A percentile compares a stretch with the other conserved stretches of the same genome.
These are phyloP conservation scores for Mythimna lalbum DNA, from an alignment of 2,888 invertebrate species.

Conservation along the genomic window DNA sequence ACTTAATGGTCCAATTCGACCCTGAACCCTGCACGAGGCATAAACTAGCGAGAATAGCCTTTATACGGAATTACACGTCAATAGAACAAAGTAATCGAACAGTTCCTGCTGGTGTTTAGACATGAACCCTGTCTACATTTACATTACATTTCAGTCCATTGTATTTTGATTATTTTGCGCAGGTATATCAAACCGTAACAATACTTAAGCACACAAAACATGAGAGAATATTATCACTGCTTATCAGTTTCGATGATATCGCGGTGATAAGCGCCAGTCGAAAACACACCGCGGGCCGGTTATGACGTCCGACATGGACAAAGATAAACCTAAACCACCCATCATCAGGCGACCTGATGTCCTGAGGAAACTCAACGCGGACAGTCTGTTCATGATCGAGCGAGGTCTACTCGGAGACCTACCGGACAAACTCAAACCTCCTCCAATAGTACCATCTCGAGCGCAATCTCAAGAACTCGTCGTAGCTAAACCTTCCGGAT, in stretches of 20 bases:
- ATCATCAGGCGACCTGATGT: constrained; percentile 80
- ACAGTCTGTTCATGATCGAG: constrained; percentile 83
- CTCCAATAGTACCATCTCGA: constrained; percentile 74
- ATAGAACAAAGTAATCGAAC: not conserved
- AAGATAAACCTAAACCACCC: constrained; percentile 76
- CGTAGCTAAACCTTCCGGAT: constrained; percentile 85
- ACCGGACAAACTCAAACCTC: constrained; percentile 83
- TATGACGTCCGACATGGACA: constrained; percentile 85
- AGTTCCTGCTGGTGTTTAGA: not conserved
- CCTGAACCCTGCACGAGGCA: constrained; percentile 11
- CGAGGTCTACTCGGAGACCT: constrained; percentile 84
- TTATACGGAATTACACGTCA: not conserved
- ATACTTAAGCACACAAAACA: constrained; percentile 55
- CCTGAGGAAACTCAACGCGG: constrained; percentile 83
- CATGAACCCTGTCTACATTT: constrained; percentile 5
- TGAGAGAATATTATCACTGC: constrained; percentile 75
- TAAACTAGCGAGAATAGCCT: constrained; percentile 8
- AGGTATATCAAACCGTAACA: constrained; percentile 46
- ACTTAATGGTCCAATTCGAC: constrained; percentile 22
- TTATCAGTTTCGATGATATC: constrained; percentile 82
- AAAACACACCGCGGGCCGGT: constrained; percentile 75
- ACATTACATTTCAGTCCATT: constrained; percentile 12
- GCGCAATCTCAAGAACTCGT: constrained; percentile 80
- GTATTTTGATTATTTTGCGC: constrained; percentile 48
- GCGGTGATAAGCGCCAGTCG: constrained; percentile 79